Percentiles rank a stretch among this genome's conserved stretches.
Conservation (phyloP, 2,797 vertebrate species). For the Gambusia yucatana region DNA sequence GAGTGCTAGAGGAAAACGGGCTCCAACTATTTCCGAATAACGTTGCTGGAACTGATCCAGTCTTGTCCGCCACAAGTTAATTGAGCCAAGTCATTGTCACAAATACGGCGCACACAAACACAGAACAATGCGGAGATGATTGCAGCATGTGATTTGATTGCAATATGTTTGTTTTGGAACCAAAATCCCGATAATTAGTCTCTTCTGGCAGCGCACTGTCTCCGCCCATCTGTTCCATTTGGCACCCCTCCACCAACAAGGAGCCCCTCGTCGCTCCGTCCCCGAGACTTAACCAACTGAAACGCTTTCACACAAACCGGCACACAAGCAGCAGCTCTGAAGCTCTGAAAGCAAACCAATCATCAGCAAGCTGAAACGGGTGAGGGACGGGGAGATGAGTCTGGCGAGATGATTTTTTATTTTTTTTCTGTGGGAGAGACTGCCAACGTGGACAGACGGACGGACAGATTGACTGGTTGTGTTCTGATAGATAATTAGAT, state of each 20-base stretch:
- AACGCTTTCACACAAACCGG: slow-evolving; percentile 51
- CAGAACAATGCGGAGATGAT: slow-evolving; percentile 73
- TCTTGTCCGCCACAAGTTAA: slow-evolving; percentile 53
- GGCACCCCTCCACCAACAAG: slow-evolving; percentile 77
- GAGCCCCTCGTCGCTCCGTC: slow-evolving; percentile 70
- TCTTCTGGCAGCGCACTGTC: slow-evolving; percentile 75
- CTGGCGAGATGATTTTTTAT: slow-evolving; percentile 49
- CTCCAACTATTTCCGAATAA: slow-evolving; percentile 34
- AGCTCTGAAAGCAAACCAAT: slow-evolving; percentile 48
- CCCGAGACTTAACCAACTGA: slow-evolving; percentile 59
- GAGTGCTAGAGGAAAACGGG: slow-evolving; percentile 36
- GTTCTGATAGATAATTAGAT: slow-evolving; percentile 74
- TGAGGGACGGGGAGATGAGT: not conserved
- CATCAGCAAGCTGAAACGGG: slow-evolving; percentile 25
- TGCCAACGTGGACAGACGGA: slow-evolving; percentile 71
- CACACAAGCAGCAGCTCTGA: slow-evolving; percentile 43
- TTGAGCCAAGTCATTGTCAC: slow-evolving; percentile 64
- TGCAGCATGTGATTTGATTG: slow-evolving; percentile 81
- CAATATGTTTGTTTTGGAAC: slow-evolving; percentile 86
- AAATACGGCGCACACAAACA: slow-evolving; percentile 35
- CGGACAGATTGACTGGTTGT: slow-evolving; percentile 72
- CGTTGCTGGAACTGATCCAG: slow-evolving; percentile 56
- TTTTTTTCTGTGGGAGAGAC: slow-evolving; percentile 3
- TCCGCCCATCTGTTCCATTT: slow-evolving; percentile 81
- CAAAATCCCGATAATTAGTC: slow-evolving; percentile 82